phyloP scores from a whole-genome alignment of 2,113 vertebrate species.

The Lepus europaeus region DNA sequence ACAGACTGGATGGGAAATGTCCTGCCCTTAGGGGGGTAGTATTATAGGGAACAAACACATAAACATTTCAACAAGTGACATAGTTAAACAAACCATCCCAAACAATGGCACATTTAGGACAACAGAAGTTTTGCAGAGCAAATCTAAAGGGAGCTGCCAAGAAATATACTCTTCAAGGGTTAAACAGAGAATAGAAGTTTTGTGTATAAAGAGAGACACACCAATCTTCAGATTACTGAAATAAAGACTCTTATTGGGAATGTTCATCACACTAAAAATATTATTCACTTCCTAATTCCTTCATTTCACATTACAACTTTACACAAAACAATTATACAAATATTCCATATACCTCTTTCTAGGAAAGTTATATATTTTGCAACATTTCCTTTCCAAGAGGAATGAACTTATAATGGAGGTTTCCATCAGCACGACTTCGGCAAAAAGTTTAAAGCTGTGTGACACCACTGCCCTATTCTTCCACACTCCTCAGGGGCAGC shows the following conservation, averaged over 20 bases:
- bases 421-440: conserved; percentile 9
- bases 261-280: background rate
- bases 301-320: conserved; percentile 29
- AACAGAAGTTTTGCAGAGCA: conserved; percentile 45
- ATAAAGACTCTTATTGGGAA: conserved; percentile 46
- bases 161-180: background rate
- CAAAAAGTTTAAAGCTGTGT: background rate
- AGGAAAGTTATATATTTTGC: conserved; percentile 51
- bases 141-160: background rate
- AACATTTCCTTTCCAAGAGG: conserved; percentile 23
- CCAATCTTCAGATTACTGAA: conserved; percentile 21
- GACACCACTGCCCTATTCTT: background rate
- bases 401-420: background rate
- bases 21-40: conserved; percentile 17
- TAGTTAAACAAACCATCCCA: conserved; percentile 54
- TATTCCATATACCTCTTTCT: conserved; percentile 25
- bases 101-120: conserved; percentile 60
- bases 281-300: conserved; percentile 6
- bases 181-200: conserved; percentile 48
- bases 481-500: background rate
- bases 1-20: conserved; percentile 30
- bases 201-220: background rate
- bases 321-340: conserved; percentile 47
- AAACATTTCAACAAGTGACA: conserved; percentile 61
- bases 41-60: background rate